Base-by-base conservation (phyloP, 2,113 vertebrate genomes). In the Dicerorhinus sumatrensis region DNA sequence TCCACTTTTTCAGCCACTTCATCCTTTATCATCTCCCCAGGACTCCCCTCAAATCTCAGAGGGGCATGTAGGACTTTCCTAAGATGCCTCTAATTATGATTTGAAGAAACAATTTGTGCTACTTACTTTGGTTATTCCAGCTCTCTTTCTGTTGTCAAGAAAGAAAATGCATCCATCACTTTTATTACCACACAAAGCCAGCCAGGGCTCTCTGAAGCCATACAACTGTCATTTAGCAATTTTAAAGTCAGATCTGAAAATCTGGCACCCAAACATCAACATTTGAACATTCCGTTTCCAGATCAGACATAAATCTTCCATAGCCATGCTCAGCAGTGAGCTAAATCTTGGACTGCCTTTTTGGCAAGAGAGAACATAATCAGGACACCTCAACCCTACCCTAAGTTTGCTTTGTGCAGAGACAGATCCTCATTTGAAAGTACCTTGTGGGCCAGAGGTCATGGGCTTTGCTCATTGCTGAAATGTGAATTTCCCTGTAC, bases 161-260 rank as follows among this genome's bases (percentile, higher is more conserved):
- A 92, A 95, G 62, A 96, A 95, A 97, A 97, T 51, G 89, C 60
- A 96, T 97, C 92, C 88, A 97, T 98, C 96, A 97, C 88, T 98
- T 98, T 98, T 97, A 98, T 95, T 96, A 79, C 96, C 97, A 96
- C 95, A 92, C 81, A 96, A 96, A 96, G 81, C 72, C 96, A 98
- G 93, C 39, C 86, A 96, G 48, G 77, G 91, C 97, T 97, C 97
- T 98, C 98, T 97, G 91, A 98, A 96, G 82, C 86, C 76, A 82
- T 36, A 70, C 91, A 97, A 91, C 33, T 56, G 76, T 91, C 93
- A 91, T 95, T 97, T 96, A 98, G 62, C 83, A 94, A 91, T 87
- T 97, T 97, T 96, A 97, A 98, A 98, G 96, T 98, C 97, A 96
- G 87, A 96, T 98, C 86, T 87, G 97, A 98, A 98, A 98, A 95